These are phyloP conservation scores for Ardeotis arabs DNA, from an alignment of 2,113 vertebrate species.

Conservation along the genomic window DNA sequence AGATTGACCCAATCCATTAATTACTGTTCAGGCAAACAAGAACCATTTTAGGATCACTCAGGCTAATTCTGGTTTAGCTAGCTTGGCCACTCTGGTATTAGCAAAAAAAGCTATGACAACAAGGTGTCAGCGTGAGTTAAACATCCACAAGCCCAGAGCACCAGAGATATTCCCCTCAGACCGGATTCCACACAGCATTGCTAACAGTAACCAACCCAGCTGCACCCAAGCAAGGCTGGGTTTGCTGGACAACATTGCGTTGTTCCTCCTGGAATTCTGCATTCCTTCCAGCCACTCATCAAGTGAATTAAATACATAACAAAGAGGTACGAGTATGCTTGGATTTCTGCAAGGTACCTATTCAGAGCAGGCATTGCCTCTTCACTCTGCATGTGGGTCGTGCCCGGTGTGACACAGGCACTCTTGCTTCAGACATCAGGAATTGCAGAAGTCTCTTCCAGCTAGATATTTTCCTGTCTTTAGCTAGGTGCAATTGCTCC, in stretches of 20 bases:
- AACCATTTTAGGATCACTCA: neutral
- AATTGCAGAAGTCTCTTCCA: neutral
- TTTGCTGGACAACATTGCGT: fast-evolving
- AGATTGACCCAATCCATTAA: neutral
- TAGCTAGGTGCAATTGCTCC: neutral
- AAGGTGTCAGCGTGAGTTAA: neutral
- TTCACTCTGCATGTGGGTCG: neutral
- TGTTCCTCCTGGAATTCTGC: no score
- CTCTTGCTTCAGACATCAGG: neutral
- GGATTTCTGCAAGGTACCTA: neutral
- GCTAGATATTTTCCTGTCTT: neutral
- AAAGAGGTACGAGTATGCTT: neutral
- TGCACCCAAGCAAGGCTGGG: neutral
- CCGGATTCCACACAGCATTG: neutral
- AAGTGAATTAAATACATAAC: neutral
- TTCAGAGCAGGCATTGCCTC: no score
- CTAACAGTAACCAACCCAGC: neutral
- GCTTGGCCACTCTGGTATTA: neutral
- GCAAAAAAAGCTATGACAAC: neutral
- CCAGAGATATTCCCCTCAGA: no score
- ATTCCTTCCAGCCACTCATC: neutral
- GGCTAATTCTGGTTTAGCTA: neutral
- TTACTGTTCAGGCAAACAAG: neutral
- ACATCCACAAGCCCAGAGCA: no score
- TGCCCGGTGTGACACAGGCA: neutral